phyloP scores from a whole-genome alignment of 2,888 invertebrate genomes.

The Drosophila mayaguana region DNA sequence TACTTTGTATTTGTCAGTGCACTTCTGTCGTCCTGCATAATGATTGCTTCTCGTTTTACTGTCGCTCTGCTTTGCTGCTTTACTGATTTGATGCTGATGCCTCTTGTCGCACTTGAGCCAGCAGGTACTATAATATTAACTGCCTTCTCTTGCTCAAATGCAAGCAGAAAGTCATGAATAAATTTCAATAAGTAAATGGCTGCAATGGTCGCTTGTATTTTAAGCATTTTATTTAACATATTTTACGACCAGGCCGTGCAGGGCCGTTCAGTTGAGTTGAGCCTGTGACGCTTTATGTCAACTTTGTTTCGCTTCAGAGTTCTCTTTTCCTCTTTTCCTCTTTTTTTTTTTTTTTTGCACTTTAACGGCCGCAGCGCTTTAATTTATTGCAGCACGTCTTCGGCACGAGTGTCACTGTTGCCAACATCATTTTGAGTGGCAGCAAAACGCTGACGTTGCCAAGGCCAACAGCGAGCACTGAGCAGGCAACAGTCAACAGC shows the following conservation, averaged over 20 bases:
- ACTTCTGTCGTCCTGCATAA: background rate
- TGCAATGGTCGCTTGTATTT: slow-evolving; percentile 22
- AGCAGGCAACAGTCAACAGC: slow-evolving; percentile 21
- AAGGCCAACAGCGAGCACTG: slow-evolving; percentile 7
- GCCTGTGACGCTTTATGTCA: slow-evolving; percentile 43
- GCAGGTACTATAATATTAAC: slow-evolving; percentile 9
- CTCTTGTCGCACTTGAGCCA: background rate
- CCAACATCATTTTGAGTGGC: slow-evolving; percentile 55
- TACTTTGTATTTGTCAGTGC: background rate
- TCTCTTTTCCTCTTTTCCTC: background rate
- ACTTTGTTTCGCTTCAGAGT: slow-evolving; percentile 27
- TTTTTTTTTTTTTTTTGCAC: slow-evolving; percentile 14
- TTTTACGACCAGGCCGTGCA: slow-evolving; percentile 24
- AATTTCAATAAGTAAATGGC: slow-evolving; percentile 58
- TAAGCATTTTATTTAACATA: slow-evolving; percentile 52
- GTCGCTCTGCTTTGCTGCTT: slow-evolving; percentile 1
- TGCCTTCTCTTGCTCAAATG: slow-evolving; percentile 27
- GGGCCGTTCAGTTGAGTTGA: background rate
- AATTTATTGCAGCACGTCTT: slow-evolving; percentile 65
- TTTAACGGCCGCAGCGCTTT: slow-evolving; percentile 53
- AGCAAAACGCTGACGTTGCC: slow-evolving; percentile 51
- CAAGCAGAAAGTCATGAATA: slow-evolving; percentile 63
- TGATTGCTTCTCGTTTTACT: slow-evolving; percentile 4
- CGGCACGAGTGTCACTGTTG: slow-evolving; percentile 44
- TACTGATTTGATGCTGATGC: slow-evolving; percentile 11